Percentiles rank a stretch among this genome's conserved stretches.
phyloP scores from a whole-genome alignment of 2,888 invertebrate genomes.

The Branchellion lobata region DNA sequence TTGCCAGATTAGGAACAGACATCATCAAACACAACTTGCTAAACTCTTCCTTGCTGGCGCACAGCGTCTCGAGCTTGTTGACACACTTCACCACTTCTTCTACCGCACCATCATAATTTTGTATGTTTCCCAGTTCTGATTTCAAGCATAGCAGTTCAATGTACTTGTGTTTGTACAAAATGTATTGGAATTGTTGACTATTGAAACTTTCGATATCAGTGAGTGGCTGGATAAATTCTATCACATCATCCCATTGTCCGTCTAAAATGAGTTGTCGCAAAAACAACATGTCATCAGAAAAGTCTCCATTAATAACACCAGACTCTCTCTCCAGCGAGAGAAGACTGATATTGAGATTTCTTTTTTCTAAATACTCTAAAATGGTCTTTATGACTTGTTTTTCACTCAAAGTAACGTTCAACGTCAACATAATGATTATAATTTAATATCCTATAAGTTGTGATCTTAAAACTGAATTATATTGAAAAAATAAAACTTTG shows the following conservation, averaged over 20 bases:
- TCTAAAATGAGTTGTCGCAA: conserved; percentile 89
- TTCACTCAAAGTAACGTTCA: conserved; percentile 59
- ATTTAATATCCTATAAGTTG: conserved; percentile 54
- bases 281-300: conserved; percentile 89
- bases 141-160: conserved; percentile 89
- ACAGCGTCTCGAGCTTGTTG: conserved; percentile 81
- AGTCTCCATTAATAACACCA: conserved; percentile 71
- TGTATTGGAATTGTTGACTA: conserved; percentile 79
- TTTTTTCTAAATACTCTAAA: conserved; percentile 68
- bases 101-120: conserved; percentile 83
- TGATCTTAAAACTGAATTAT: background rate
- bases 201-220: conserved; percentile 75
- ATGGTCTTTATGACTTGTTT: conserved; percentile 66
- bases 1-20: conserved; percentile 85
- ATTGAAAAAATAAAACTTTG: background rate
- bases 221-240: conserved; percentile 91
- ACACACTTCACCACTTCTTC: conserved; percentile 90
- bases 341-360: conserved; percentile 84
- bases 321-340: conserved; percentile 89
- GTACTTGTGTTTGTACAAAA: conserved; percentile 87
- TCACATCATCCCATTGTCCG: conserved; percentile 95
- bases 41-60: conserved; percentile 89
- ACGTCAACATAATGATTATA: conserved; percentile 56
- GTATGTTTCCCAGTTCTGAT: conserved; percentile 68
- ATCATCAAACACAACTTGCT: conserved; percentile 84